phyloP scores from a whole-genome alignment of 2,113 vertebrate genomes.

The Crotophaga sulcirostris region DNA sequence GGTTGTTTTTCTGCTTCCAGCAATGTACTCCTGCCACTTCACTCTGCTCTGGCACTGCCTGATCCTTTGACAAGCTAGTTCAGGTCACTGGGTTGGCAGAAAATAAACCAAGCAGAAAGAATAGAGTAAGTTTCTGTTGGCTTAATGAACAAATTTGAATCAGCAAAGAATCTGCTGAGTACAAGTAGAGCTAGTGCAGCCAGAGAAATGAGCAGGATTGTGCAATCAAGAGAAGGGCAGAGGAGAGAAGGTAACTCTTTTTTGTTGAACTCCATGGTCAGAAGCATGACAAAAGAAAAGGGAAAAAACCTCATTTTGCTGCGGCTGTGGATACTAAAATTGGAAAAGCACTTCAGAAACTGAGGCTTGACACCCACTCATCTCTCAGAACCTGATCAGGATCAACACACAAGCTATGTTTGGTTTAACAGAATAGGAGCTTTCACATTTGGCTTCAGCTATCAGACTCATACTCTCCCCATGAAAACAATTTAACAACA shows the following conservation, averaged over 20 bases:
- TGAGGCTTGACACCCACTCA: background rate
- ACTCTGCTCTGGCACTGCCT: background rate
- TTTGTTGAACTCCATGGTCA: background rate
- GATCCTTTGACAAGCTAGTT: background rate
- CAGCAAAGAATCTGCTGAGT: background rate
- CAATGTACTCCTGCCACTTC: background rate
- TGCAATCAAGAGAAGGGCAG: background rate
- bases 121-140: background rate
- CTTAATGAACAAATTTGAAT: conserved; percentile 23
- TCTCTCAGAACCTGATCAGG: background rate
- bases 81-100: background rate
- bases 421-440: background rate
- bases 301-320: background rate
- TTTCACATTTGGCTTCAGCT: background rate
- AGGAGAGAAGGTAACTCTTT: background rate
- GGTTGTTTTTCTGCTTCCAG: background rate
- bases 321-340: background rate
- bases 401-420: background rate
- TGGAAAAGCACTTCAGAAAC: background rate
- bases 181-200: background rate
- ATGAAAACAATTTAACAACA: background rate
- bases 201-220: background rate
- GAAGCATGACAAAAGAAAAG: background rate
- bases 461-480: background rate
- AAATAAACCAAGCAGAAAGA: conserved; percentile 6